Evolutionary conservation across 2,113 vertebrate genomes (phyloP).

Genomic region (Nyctereutes procyonoides): DNA sequence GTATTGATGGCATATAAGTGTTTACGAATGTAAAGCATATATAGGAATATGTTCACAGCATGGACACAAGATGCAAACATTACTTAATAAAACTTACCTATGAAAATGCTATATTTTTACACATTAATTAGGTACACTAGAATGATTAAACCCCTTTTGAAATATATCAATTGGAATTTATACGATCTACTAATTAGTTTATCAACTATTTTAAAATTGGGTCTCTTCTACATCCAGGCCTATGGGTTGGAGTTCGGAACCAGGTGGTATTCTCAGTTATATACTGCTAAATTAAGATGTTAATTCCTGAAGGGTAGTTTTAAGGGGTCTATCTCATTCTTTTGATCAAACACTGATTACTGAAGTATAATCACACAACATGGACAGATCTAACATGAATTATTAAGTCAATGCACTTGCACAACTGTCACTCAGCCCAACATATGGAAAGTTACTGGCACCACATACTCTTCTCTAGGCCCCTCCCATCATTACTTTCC

Average conservation of each 20-base stretch:
- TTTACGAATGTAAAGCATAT: not conserved
- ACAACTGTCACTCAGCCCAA: not conserved
- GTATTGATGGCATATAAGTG: not conserved
- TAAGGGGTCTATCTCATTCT: not conserved
- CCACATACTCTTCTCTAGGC: not conserved
- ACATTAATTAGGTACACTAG: not conserved
- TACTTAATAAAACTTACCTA: not conserved
- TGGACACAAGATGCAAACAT: not conserved
- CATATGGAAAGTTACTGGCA: not conserved
- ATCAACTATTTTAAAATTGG: not conserved
- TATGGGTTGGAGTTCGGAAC: not conserved
- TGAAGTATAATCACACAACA: not conserved
- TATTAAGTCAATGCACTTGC: not conserved
- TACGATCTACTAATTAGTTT: not conserved
- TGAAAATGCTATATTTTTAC: not conserved
- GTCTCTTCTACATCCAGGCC: not conserved
- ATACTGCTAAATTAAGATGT: not conserved
- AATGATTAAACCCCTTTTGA: not conserved
- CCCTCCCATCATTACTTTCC: not conserved
- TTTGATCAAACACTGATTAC: not conserved
- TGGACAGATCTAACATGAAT: not conserved
- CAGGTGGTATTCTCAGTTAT: not conserved
- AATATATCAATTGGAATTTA: not conserved
- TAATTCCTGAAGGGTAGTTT: not conserved
- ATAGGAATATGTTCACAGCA: not conserved